Percentiles rank a stretch among this genome's conserved stretches.
Conservation (phyloP, 2,797 vertebrate genomes). For the Oceanodroma leucorhoa region DNA sequence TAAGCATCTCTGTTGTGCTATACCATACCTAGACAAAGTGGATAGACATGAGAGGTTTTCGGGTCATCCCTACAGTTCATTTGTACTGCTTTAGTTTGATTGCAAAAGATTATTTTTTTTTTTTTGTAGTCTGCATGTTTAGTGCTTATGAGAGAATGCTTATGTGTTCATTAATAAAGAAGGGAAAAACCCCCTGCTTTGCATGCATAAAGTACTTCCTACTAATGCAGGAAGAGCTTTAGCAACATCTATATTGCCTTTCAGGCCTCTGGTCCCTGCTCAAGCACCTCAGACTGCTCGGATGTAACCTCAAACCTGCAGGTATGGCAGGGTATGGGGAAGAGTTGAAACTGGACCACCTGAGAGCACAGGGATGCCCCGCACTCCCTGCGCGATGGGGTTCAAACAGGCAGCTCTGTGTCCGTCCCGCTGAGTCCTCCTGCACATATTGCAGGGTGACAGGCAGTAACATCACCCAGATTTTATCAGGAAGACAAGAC, state of each 20-base stretch:
- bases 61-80: neutral
- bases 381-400: accelerated
- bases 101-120: neutral
- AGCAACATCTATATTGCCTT: neutral
- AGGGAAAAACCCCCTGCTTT: neutral
- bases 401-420: neutral
- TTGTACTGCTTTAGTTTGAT: neutral
- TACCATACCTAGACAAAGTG: neutral
- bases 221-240: neutral
- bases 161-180: neutral
- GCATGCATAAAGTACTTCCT: neutral
- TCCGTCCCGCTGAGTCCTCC: neutral
- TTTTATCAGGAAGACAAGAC: neutral
- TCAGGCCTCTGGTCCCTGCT: conserved; percentile 4
- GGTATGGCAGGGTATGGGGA: neutral
- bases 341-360: neutral
- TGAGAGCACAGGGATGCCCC: neutral
- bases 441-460: neutral
- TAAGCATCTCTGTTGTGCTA: neutral
- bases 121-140: neutral
- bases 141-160: neutral
- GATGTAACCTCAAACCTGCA: neutral
- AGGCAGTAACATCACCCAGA: neutral
- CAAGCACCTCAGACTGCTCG: neutral
- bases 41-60: neutral